Evolutionary conservation across 2,888 invertebrate genomes (phyloP).

Genomic region (Sepioteuthis lessoniana): DNA sequence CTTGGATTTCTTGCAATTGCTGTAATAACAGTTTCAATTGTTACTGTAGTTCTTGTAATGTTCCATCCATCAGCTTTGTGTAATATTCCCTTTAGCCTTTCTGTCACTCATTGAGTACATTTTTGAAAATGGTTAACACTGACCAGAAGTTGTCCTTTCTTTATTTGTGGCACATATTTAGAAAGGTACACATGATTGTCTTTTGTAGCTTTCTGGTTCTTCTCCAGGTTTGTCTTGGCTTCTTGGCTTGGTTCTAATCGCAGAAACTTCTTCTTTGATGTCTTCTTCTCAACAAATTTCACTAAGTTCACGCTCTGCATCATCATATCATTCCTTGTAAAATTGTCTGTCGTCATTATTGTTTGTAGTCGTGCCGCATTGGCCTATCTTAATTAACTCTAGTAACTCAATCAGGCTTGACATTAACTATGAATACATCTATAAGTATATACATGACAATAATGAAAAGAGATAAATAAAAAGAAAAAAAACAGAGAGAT

Average conservation of each 20-base stretch:
- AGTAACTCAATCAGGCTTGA: slow-evolving; percentile 20
- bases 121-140: background rate
- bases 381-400: background rate
- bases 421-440: background rate
- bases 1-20: too few relatives aligned
- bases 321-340: background rate
- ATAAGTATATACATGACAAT: background rate
- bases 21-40: too few relatives aligned
- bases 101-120: background rate
- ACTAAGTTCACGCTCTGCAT: background rate
- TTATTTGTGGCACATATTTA: background rate
- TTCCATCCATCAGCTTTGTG: too few relatives aligned
- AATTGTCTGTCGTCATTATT: background rate
- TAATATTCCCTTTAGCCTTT: too few relatives aligned
- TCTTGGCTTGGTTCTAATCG: background rate
- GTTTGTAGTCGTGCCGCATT: background rate
- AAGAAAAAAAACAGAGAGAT: background rate
- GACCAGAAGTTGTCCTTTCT: background rate
- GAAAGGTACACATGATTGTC: background rate
- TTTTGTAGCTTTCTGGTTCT: background rate
- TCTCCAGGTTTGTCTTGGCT: background rate
- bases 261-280: background rate
- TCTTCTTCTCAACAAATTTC: background rate
- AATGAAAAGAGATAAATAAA: slow-evolving; percentile 7
- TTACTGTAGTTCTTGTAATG: too few relatives aligned